Conservation (phyloP, 2,888 invertebrate genomes). For the Drosophila quasianomalipes region DNA sequence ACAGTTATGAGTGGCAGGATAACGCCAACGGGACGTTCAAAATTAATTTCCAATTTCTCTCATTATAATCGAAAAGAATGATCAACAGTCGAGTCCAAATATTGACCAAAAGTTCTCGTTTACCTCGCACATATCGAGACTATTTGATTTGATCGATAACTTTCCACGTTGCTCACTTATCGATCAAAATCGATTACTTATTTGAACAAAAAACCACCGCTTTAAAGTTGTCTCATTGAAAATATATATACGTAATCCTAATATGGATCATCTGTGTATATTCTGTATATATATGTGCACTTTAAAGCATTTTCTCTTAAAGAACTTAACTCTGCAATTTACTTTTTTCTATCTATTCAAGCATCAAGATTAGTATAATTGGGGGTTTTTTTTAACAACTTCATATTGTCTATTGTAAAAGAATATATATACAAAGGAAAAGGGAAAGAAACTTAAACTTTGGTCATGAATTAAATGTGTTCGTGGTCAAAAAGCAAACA, state of each 20-base stretch:
- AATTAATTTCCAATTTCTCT: not conserved
- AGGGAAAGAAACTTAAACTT: not conserved
- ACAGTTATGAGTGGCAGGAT: constrained; percentile 7
- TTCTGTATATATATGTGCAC: not conserved
- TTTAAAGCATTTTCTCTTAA: no score
- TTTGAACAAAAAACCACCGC: not conserved
- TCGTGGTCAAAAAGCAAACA: constrained; percentile 7
- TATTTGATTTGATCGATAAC: not conserved
- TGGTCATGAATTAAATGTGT: not conserved
- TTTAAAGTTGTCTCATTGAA: not conserved
- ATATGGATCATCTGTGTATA: not conserved
- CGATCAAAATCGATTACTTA: not conserved
- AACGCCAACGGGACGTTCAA: not conserved
- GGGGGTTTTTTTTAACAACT: not conserved
- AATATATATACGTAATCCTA: not conserved
- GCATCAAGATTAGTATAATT: not conserved
- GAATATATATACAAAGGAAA: not conserved
- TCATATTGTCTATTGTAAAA: no score
- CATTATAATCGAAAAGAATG: not conserved
- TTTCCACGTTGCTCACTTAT: not conserved
- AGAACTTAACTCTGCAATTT: not conserved
- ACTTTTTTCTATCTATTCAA: not conserved
- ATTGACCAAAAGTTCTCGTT: not conserved
- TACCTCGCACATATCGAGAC: not conserved
- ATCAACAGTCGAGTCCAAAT: not conserved